Conservation (phyloP, 2,113 vertebrate genomes). For the Mionectes macconnelli region DNA sequence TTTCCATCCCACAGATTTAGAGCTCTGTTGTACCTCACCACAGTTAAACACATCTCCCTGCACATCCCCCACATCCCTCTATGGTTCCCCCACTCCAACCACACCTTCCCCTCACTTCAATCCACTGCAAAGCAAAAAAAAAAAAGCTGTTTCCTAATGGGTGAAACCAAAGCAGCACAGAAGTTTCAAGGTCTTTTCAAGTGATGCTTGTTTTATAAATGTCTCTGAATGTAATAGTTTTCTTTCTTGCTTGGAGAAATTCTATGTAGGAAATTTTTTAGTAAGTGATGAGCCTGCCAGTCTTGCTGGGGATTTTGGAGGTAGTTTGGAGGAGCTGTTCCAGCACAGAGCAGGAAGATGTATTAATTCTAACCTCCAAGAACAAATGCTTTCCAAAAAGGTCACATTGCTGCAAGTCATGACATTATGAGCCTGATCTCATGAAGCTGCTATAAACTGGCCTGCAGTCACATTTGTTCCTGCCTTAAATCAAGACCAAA, state of each 20-base stretch:
- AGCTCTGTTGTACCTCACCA: neutral
- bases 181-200: neutral
- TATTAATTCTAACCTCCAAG: neutral
- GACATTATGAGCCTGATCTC: neutral
- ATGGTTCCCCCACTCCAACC: neutral
- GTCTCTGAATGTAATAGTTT: neutral
- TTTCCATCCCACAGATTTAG: neutral
- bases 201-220: neutral
- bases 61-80: neutral
- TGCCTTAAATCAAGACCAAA: neutral
- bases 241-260: neutral
- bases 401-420: constrained; percentile 8
- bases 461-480: neutral
- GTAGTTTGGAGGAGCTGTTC: neutral
- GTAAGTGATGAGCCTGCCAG: neutral
- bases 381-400: constrained; percentile 7
- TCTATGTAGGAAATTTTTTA: neutral
- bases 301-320: neutral
- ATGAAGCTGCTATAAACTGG: neutral
- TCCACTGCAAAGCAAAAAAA: neutral
- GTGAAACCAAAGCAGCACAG: neutral
- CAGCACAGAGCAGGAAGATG: neutral
- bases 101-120: neutral
- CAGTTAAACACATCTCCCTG: neutral
- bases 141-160: neutral